phyloP scores from a whole-genome alignment of 2,888 invertebrate species.

The Scrobipalpa atriplicella region DNA sequence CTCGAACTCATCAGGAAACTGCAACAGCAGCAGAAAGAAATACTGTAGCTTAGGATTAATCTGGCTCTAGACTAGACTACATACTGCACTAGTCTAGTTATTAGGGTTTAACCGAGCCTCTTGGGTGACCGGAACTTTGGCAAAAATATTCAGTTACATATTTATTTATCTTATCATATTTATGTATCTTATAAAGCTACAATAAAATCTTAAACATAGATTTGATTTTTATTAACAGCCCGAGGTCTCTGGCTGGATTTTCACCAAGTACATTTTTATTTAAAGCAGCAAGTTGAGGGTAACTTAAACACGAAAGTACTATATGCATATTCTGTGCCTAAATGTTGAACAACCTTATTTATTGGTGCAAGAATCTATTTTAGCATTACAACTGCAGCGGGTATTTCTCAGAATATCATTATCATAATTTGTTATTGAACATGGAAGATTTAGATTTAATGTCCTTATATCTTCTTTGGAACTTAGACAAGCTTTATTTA shows the following conservation, averaged over 20 bases:
- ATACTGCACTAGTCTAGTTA: neutral
- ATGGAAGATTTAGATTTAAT: neutral
- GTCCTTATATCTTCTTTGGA: neutral
- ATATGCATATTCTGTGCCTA: too few species aligned
- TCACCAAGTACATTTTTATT: too few species aligned
- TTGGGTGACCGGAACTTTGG: too few species aligned
- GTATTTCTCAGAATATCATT: neutral
- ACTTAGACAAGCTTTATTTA: neutral
- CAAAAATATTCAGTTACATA: too few species aligned
- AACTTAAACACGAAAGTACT: too few species aligned
- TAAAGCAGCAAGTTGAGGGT: too few species aligned
- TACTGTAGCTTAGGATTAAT: slow-evolving; percentile 20
- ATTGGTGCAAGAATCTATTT: neutral
- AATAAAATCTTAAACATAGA: too few species aligned
- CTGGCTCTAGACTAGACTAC: slow-evolving; percentile 16
- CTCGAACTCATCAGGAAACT: slow-evolving; percentile 68
- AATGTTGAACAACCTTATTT: neutral
- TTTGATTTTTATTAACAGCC: too few species aligned
- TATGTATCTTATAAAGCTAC: too few species aligned
- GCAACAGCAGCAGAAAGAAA: slow-evolving; percentile 35
- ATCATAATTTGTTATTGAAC: neutral
- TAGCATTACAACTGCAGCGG: neutral
- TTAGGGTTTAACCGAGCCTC: neutral
- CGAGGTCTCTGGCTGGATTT: too few species aligned
- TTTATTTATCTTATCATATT: too few species aligned